A percentile compares a stretch with the other conserved stretches of the same genome.
Evolutionary conservation across 2,888 invertebrate species (phyloP).

Genomic region (Mystacides longicornis): DNA sequence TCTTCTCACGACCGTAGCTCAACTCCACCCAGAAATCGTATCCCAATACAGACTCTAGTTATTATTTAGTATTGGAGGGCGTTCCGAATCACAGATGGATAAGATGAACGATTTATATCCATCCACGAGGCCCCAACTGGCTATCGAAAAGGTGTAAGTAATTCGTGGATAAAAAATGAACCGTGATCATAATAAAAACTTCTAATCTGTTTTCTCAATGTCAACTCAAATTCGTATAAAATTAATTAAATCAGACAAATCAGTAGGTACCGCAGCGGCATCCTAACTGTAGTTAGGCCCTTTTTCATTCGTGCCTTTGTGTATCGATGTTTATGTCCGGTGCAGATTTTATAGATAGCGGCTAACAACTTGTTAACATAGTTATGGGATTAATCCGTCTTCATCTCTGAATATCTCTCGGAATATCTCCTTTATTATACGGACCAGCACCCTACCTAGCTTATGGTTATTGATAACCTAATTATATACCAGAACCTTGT

Average conservation of each 20-base stretch:
- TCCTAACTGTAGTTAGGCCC: not conserved
- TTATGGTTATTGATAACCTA: conserved; percentile 7
- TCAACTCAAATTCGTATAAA: no score
- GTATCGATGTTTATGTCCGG: not conserved
- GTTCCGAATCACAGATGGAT: conserved; percentile 17
- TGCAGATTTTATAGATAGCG: conserved; percentile 6
- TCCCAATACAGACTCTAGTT: conserved; percentile 19
- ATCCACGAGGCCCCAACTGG: not conserved
- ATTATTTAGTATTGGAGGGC: conserved; percentile 21
- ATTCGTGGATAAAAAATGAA: no score
- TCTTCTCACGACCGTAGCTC: conserved; percentile 13
- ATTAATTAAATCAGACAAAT: no score
- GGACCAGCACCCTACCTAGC: not conserved
- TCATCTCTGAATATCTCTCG: conserved; percentile 11
- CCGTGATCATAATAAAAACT: no score
- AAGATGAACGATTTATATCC: not conserved
- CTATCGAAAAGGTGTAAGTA: no score
- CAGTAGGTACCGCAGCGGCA: no score
- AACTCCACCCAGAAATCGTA: conserved; percentile 28
- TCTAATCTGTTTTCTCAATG: no score
- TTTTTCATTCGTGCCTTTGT: not conserved
- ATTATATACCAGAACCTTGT: conserved; percentile 8
- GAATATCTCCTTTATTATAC: not conserved
- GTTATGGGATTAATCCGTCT: conserved; percentile 19
- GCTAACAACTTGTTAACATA: conserved; percentile 18